Percentiles rank a stretch among this genome's conserved stretches.
phyloP scores from a whole-genome alignment of 92 coral and sea anemone genomes.

The Nematostella vectensis region DNA sequence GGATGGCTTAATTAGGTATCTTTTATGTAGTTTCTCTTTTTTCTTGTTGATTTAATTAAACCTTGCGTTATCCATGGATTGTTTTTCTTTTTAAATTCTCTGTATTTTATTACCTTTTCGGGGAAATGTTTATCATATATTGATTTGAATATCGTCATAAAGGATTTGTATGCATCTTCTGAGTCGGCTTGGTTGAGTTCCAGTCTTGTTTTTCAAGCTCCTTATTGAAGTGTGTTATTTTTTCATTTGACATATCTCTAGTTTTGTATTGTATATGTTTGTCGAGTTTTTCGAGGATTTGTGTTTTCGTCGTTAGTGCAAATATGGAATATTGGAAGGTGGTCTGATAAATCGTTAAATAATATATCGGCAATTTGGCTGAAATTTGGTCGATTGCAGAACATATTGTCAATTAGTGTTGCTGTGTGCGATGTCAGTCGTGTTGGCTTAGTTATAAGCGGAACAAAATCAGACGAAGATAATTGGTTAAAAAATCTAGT shows the following conservation, averaged over 20 bases:
- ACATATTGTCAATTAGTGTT: constrained; percentile 43
- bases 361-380: constrained; percentile 14
- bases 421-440: constrained; percentile 38
- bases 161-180: too few species aligned
- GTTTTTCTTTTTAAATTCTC: too few species aligned
- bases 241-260: constrained; percentile 4
- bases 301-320: background rate
- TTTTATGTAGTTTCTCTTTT: too few species aligned
- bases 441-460: constrained; percentile 35
- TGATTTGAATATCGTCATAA: too few species aligned
- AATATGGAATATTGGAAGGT: constrained; percentile 21
- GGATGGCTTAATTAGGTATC: too few species aligned
- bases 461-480: constrained; percentile 20
- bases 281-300: background rate
- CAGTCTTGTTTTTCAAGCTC: too few species aligned
- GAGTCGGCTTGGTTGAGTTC: too few species aligned
- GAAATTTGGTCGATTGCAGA: constrained; percentile 13
- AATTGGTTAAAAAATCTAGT: constrained; percentile 25
- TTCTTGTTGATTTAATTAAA: too few species aligned
- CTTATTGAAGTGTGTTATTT: too few species aligned
- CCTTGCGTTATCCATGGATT: too few species aligned
- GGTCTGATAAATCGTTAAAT: constrained; percentile 35
- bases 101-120: too few species aligned
- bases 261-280: constrained; percentile 9
- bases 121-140: too few species aligned